Evolutionary conservation across 2,888 invertebrate species (phyloP), one percentile per base, ranked within the genome.

Genomic region (Caenorhabditis japonica): DNA sequence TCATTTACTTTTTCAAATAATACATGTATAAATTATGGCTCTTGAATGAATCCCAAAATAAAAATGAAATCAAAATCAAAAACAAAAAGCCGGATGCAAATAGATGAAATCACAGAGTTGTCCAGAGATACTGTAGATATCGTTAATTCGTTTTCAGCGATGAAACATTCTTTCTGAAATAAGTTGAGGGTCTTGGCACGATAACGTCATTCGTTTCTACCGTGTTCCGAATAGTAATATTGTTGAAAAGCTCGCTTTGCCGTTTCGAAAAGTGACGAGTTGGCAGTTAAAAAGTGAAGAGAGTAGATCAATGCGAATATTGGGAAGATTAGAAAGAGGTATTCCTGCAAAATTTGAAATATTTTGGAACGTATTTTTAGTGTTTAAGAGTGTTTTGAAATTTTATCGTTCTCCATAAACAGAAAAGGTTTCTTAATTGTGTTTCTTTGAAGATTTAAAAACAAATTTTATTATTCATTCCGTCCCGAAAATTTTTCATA

Each of bases 271-370:
- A 73, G 51, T 10, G 51, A 46, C 4, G 51, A 30, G 36, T 73
- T 52, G 23, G 73, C 47, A 21, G 51, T 51, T 39, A 73, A 41
- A 46, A 60, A 73, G 17, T 73, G 68, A 0, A 73, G 15, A 2
- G 73, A 47, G 44, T 73, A 73, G 51, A 73, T 51, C 1, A 68
- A 49, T 17, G 61, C 60, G 39, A 73, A 73, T 19, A 56, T 44
- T n/a, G 73, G 68, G 44, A 73, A 68, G 41, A 73, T 61, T 8
- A 73, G 44, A 38, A 73, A 68, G 8, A 68, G 55, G 25, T 61
- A 73, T 30, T 73, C 73, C 73, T 73, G 61, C 12, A 59, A 44
- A 30, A n/a, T n/a, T n/a, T 8, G 4, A 30, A 15, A 13, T 15
- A n/a, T 17, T 21, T 17, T 4, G 3, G 30, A 10, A 10, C 30